Evolutionary conservation across 2,888 invertebrate genomes (phyloP).

Genomic region (Drosophila atroscutellata): DNA sequence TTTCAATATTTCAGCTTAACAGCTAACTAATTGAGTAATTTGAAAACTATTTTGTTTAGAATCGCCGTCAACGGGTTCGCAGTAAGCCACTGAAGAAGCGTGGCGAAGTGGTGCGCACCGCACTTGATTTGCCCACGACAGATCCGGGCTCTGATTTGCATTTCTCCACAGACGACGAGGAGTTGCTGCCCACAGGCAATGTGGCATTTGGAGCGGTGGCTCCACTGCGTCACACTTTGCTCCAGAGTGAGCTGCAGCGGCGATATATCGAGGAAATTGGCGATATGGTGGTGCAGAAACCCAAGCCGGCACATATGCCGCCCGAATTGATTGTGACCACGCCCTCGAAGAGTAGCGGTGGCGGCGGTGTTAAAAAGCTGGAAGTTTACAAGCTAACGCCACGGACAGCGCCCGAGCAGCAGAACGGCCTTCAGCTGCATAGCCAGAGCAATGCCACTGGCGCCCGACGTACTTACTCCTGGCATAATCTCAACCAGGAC

Average conservation of each 20-base stretch:
- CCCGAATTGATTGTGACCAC: conserved; percentile 85
- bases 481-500: conserved; percentile 83
- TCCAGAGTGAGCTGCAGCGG: conserved; percentile 83
- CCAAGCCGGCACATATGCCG: conserved; percentile 82
- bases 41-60: conserved; percentile 31
- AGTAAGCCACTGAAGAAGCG: conserved; percentile 64
- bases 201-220: conserved; percentile 66
- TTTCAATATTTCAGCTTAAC: too few relatives aligned
- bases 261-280: conserved; percentile 81
- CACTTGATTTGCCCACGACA: conserved; percentile 87
- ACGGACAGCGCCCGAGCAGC: conserved; percentile 62
- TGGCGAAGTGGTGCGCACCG: conserved; percentile 81
- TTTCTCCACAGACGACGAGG: conserved; percentile 88
- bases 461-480: conserved; percentile 82
- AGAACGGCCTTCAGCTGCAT: conserved; percentile 20
- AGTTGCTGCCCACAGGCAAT: conserved; percentile 50
- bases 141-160: conserved; percentile 88
- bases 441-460: conserved; percentile 2
- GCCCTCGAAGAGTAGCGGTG: conserved; percentile 73
- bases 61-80: conserved; percentile 61
- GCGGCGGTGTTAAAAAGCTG: conserved; percentile 49
- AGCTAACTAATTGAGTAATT: background rate
- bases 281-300: conserved; percentile 68
- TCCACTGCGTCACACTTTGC: conserved; percentile 74
- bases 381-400: conserved; percentile 64